Evolutionary conservation across 1,140 invertebrate species (phyloP).

Genomic region (Tyrophagus putrescentiae): DNA sequence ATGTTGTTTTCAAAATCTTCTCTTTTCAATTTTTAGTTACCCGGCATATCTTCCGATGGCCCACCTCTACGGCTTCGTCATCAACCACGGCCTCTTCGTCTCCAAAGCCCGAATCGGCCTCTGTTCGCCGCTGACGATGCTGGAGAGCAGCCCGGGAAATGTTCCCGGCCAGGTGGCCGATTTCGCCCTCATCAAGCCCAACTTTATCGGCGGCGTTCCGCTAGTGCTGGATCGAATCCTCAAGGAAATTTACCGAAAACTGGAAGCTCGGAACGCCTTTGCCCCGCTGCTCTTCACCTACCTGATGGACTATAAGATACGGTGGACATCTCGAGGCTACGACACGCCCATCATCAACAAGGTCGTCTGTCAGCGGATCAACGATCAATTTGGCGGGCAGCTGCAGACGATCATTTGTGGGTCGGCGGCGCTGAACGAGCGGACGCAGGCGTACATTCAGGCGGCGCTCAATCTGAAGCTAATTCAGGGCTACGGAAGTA

Average conservation of each 20-base stretch:
- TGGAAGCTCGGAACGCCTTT: conserved; percentile 51
- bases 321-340: conserved; percentile 15
- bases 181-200: conserved; percentile 53
- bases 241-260: conserved; percentile 82
- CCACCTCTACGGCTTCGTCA: conserved; percentile 25
- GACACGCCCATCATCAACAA: conserved; percentile 22
- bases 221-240: conserved; percentile 88
- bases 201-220: conserved; percentile 85
- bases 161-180: conserved; percentile 14
- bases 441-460: conserved; percentile 32
- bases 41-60: conserved; percentile 17
- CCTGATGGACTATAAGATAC: conserved; percentile 12
- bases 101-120: conserved; percentile 81
- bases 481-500: too few relatives aligned
- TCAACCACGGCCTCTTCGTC: conserved; percentile 42
- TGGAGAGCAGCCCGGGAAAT: conserved; percentile 50
- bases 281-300: not conserved
- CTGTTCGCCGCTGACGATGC: conserved; percentile 81
- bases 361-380: conserved; percentile 19
- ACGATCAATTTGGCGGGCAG: conserved; percentile 14
- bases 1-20: too few relatives aligned
- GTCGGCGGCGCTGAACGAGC: conserved; percentile 72
- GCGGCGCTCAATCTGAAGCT: conserved; percentile 53
- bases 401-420: conserved; percentile 38
- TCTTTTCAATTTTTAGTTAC: too few relatives aligned